These are phyloP conservation scores for Trinectes maculatus DNA, from an alignment of 2,113 vertebrate species.

Conservation along the genomic window DNA sequence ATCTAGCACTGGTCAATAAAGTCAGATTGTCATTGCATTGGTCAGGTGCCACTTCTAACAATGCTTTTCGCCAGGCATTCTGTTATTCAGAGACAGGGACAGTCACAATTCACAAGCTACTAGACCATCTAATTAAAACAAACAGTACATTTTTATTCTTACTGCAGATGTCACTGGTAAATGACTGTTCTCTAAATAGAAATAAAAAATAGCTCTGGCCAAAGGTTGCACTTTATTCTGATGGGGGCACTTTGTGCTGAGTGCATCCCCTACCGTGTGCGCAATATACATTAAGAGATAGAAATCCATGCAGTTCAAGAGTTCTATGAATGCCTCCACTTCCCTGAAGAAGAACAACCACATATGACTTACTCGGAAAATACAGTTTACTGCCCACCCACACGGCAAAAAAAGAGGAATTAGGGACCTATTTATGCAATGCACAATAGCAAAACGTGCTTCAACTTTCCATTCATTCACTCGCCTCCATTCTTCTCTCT, in stretches of 20 bases:
- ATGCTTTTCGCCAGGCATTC: constrained; percentile 6
- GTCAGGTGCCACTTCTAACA: no score
- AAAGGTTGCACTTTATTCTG: constrained; percentile 63
- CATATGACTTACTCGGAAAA: constrained; percentile 70
- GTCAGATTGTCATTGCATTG: no score
- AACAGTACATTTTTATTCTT: constrained; percentile 52
- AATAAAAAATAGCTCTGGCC: constrained; percentile 51
- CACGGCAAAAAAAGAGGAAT: constrained; percentile 63
- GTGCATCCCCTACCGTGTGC: constrained; percentile 69
- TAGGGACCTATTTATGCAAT: constrained; percentile 64
- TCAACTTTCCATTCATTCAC: constrained; percentile 38
- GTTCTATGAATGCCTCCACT: constrained; percentile 66
- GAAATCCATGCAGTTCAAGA: constrained; percentile 74
- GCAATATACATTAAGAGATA: constrained; percentile 69
- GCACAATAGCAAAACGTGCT: constrained; percentile 58
- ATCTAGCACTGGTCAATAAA: no score
- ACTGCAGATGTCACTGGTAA: constrained; percentile 56
- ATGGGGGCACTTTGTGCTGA: constrained; percentile 65
- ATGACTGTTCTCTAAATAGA: constrained; percentile 47
- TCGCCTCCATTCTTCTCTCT: constrained; percentile 26
- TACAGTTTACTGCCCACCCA: constrained; percentile 67
- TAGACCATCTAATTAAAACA: constrained; percentile 14
- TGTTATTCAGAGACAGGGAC: constrained; percentile 13
- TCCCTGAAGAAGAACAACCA: constrained; percentile 75
- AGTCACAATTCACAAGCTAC: neutral